These are phyloP conservation scores for Drosophila silvestris DNA, from an alignment of 2,888 invertebrate genomes.

Conservation along the genomic window DNA sequence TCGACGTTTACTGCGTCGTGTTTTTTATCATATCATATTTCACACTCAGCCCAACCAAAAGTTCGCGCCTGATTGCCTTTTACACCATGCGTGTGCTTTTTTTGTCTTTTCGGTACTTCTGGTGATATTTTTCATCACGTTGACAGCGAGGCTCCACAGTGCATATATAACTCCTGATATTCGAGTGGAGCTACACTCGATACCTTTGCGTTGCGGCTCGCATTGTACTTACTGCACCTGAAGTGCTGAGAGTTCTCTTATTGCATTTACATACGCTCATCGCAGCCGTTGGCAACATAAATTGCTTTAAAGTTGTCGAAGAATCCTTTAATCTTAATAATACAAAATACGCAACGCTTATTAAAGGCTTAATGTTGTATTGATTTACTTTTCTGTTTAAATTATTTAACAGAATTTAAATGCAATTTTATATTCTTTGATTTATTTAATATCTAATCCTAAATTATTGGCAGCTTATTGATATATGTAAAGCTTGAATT, in stretches of 20 bases:
- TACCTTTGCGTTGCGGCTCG: background rate
- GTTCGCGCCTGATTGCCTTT: slow-evolving; percentile 38
- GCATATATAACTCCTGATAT: slow-evolving; percentile 20
- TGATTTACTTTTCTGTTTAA: background rate
- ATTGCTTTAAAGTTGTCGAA: slow-evolving; percentile 7
- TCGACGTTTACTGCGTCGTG: slow-evolving; percentile 42
- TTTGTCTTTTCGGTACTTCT: slow-evolving; percentile 3
- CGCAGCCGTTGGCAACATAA: slow-evolving; percentile 6
- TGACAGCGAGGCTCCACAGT: slow-evolving; percentile 17
- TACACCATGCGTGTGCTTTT: background rate
- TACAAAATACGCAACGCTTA: background rate
- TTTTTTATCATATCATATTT: slow-evolving; percentile 64
- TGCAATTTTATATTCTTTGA: background rate
- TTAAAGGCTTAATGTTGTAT: background rate
- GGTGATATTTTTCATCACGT: slow-evolving; percentile 3
- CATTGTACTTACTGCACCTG: slow-evolving; percentile 9
- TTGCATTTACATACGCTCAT: slow-evolving; percentile 15
- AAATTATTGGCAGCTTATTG: background rate
- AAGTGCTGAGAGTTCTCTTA: slow-evolving; percentile 17
- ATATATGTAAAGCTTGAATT: background rate
- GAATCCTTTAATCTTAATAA: background rate
- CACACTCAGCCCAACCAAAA: slow-evolving; percentile 55
- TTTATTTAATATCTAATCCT: background rate
- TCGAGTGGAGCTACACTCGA: slow-evolving; percentile 11
- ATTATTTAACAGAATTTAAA: background rate